Conservation (phyloP, 2,797 vertebrate genomes). For the Rhabdomys pumilio region DNA sequence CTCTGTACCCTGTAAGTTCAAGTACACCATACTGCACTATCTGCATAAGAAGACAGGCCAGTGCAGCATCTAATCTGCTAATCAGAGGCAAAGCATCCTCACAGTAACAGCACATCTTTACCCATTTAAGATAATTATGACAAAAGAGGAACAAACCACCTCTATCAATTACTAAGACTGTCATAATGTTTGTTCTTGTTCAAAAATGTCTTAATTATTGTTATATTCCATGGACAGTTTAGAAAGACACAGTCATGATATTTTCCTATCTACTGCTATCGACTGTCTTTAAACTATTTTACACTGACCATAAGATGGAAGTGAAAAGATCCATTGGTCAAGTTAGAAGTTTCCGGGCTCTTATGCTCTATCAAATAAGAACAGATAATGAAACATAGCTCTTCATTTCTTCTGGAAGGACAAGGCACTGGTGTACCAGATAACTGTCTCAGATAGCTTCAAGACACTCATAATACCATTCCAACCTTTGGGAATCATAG, state of each 20-base stretch:
- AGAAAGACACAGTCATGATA: neutral
- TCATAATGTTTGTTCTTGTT: slow-evolving; percentile 44
- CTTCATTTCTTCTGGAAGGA: neutral
- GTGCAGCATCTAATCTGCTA: slow-evolving; percentile 39
- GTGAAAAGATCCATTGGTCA: slow-evolving; percentile 4
- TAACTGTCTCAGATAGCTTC: neutral
- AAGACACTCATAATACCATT: neutral
- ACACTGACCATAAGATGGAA: slow-evolving; percentile 31
- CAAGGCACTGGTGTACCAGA: neutral
- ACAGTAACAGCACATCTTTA: slow-evolving; percentile 1
- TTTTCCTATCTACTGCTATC: slow-evolving; percentile 23
- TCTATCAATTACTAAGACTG: slow-evolving; percentile 44
- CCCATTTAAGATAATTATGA: slow-evolving; percentile 34
- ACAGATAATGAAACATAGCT: neutral
- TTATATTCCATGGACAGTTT: slow-evolving; percentile 57
- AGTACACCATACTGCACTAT: neutral
- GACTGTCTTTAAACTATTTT: slow-evolving; percentile 54
- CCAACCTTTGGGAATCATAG: neutral
- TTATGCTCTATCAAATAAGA: neutral
- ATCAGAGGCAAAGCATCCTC: slow-evolving; percentile 53
- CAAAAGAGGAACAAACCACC: slow-evolving; percentile 41
- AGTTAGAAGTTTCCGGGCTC: neutral
- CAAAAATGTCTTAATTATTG: slow-evolving; percentile 63
- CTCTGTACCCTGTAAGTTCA: slow-evolving; percentile 18
- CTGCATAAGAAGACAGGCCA: slow-evolving; percentile 5